These are phyloP conservation scores for Drosophila meridiana DNA, from an alignment of 2,888 invertebrate species.

Conservation along the genomic window DNA sequence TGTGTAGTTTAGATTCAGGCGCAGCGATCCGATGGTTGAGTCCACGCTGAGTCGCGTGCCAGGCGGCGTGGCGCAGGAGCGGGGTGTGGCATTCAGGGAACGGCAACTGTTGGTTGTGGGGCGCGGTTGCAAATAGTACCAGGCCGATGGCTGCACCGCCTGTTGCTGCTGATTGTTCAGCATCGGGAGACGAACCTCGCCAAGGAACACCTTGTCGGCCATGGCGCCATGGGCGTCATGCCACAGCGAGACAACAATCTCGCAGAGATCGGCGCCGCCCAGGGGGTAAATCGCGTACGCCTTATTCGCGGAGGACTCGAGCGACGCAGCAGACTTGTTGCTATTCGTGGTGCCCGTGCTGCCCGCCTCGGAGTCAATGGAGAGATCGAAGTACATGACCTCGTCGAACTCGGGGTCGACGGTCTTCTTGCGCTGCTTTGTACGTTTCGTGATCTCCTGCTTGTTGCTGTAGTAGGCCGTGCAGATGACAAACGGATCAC, in stretches of 20 bases:
- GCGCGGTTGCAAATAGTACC: slow-evolving; percentile 91
- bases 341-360: slow-evolving; percentile 72
- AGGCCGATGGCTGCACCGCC: slow-evolving; percentile 89
- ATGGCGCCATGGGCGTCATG: slow-evolving; percentile 91
- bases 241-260: slow-evolving; percentile 93
- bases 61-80: slow-evolving; percentile 90
- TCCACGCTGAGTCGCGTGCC: slow-evolving; percentile 88
- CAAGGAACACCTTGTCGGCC: slow-evolving; percentile 92
- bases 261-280: slow-evolving; percentile 90
- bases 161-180: slow-evolving; percentile 88
- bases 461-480: slow-evolving; percentile 92
- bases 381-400: slow-evolving; percentile 91
- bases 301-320: slow-evolving; percentile 80
- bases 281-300: slow-evolving; percentile 87
- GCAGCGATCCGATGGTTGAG: slow-evolving; percentile 91
- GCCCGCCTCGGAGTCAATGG: slow-evolving; percentile 86
- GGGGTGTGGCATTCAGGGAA: slow-evolving; percentile 85
- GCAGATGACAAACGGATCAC: slow-evolving; percentile 95
- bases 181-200: slow-evolving; percentile 93
- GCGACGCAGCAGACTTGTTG: slow-evolving; percentile 69
- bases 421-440: slow-evolving; percentile 95
- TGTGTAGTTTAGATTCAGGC: slow-evolving; percentile 94
- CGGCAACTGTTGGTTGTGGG: slow-evolving; percentile 86
- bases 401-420: slow-evolving; percentile 95
- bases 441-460: slow-evolving; percentile 91